Evolutionary conservation across 2,888 invertebrate genomes (phyloP).

Genomic region (Lathronympha strigana): DNA sequence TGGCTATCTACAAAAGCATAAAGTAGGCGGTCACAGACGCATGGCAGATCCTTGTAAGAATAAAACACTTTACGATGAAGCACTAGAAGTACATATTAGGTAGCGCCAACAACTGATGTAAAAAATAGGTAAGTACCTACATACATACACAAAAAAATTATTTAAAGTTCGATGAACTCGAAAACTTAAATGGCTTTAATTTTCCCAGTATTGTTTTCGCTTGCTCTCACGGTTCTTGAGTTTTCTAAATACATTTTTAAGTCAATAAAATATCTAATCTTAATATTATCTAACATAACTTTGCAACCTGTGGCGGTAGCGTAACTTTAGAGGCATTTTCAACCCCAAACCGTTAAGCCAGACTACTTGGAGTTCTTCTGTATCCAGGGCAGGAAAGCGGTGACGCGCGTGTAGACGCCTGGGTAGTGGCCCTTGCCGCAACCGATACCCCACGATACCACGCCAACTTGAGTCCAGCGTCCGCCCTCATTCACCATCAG

Average conservation of each 20-base stretch:
- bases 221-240: too few species aligned
- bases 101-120: neutral
- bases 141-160: too few species aligned
- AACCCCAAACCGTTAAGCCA: neutral
- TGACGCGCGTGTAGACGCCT: slow-evolving; percentile 94
- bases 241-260: too few species aligned
- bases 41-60: slow-evolving; percentile 18
- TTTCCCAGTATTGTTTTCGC: too few species aligned
- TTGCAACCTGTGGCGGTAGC: neutral
- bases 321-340: neutral
- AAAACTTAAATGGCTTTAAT: too few species aligned
- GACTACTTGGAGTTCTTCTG: slow-evolving; percentile 89
- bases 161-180: too few species aligned
- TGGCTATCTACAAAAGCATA: slow-evolving; percentile 21
- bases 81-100: neutral
- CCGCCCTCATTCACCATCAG: slow-evolving; percentile 90
- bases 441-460: slow-evolving; percentile 96
- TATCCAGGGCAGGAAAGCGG: slow-evolving; percentile 93
- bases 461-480: slow-evolving; percentile 92
- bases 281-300: too few species aligned
- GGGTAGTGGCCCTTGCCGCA: slow-evolving; percentile 96
- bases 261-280: too few species aligned
- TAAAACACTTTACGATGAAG: slow-evolving; percentile 30
- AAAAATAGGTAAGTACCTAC: too few species aligned
- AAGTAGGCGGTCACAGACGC: slow-evolving; percentile 25